These are phyloP conservation scores for Drosophila borborema DNA, from an alignment of 2,888 invertebrate species.

Conservation along the genomic window DNA sequence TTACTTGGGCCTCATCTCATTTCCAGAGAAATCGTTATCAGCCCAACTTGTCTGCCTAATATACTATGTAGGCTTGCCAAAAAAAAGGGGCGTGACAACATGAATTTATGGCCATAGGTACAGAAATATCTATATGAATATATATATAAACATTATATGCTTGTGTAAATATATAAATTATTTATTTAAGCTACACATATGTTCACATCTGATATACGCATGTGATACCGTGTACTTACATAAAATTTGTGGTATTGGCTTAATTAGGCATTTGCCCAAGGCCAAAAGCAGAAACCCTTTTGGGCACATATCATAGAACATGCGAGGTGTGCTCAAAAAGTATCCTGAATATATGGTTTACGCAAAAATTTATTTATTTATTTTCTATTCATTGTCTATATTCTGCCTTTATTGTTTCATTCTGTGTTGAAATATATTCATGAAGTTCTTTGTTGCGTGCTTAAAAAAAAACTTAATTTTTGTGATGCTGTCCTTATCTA, in stretches of 20 bases:
- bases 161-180: not conserved
- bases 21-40: conserved; percentile 1
- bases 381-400: too few species aligned
- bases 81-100: not conserved
- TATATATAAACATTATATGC: not conserved
- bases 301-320: too few species aligned
- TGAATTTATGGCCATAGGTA: not conserved
- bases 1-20: not conserved
- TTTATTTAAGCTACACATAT: not conserved
- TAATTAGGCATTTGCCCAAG: not conserved
- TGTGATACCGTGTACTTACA: not conserved
- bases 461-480: too few species aligned
- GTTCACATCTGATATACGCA: not conserved
- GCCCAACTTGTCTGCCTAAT: not conserved
- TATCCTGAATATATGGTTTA: too few species aligned
- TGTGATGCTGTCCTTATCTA: too few species aligned
- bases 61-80: not conserved
- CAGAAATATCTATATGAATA: not conserved
- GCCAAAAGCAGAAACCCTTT: too few species aligned
- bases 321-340: too few species aligned
- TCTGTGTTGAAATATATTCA: too few species aligned
- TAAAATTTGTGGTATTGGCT: not conserved
- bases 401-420: too few species aligned
- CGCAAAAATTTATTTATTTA: too few species aligned
- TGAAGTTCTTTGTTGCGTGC: too few species aligned